phyloP scores from a whole-genome alignment of 2,888 invertebrate species.

The Malthinus seriepunctatus region DNA sequence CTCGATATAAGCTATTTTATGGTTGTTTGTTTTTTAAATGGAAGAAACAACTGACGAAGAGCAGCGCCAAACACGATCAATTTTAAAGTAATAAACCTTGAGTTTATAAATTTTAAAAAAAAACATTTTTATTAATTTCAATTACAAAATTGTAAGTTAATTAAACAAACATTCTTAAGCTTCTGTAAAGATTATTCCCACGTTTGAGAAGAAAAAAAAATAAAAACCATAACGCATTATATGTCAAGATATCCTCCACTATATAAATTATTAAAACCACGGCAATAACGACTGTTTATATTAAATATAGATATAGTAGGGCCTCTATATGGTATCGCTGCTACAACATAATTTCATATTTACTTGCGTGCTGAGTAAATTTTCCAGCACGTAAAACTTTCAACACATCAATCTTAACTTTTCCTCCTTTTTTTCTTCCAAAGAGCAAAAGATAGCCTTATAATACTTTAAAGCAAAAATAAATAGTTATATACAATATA shows the following conservation, averaged over 20 bases:
- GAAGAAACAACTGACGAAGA: conserved; percentile 6
- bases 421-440: conserved; percentile 6
- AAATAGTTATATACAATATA: conserved; percentile 47
- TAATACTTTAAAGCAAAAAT: conserved; percentile 48
- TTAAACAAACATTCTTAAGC: conserved; percentile 34
- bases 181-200: conserved; percentile 28
- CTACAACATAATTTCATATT: conserved; percentile 39
- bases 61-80: background rate
- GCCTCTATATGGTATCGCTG: conserved; percentile 38
- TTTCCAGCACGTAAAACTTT: conserved; percentile 29
- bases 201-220: conserved; percentile 11
- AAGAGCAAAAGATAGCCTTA: conserved; percentile 40
- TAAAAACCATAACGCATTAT: conserved; percentile 6
- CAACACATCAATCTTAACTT: conserved; percentile 19
- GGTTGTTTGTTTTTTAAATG: conserved; percentile 15
- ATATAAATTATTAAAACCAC: conserved; percentile 41
- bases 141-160: conserved; percentile 29
- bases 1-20: too few relatives aligned
- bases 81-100: conserved; percentile 7
- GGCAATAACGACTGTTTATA: conserved; percentile 41
- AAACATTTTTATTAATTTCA: conserved; percentile 9
- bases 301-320: conserved; percentile 42
- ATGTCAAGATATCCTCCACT: conserved; percentile 36
- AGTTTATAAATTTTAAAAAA: background rate
- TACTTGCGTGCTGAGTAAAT: conserved; percentile 33